Evolutionary conservation across 2,113 vertebrate species (phyloP), one percentile per base, ranked within the genome.

Genomic region (Grammomys surdaster): DNA sequence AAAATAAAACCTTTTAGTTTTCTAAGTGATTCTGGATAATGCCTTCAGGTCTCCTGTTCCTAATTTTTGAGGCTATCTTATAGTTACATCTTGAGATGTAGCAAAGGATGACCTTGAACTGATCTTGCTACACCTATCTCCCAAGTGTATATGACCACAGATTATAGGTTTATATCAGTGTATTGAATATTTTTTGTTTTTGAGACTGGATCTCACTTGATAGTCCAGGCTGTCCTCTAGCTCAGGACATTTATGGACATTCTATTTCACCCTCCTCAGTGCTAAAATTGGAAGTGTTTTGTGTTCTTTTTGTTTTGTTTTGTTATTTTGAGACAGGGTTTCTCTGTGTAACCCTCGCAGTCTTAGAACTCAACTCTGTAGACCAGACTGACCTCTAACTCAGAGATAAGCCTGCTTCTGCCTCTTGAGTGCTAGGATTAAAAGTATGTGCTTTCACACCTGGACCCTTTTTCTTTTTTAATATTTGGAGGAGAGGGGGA

Each of bases 31-130:
- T 72, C n/a, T 94, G 63, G 31, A 88, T 92, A 54, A 89, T 88
- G 26, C 31, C n/a, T 97, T 90, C 17, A 70, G 40, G 54, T 28
- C 33, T 95, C 60, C 28, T 95, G 93, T 51, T 43, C 33, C 33
- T 70, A n/a, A 33, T 14, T 77, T 40, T 82, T 82, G 54, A 81
- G 20, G 33, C 24, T 76, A 43, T 76, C 73, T 76, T 33, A 54
- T 5, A 78, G 76, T 14, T 31, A 17, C 12, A 4, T 65, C 28
- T 51, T 31, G 13, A 48, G 10, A 54, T 33, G 0, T 54, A 78
- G 14, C 54, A 36, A 81, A 81, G 33, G 54, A 58, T 22, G 48
- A 33, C 48, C 48, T 80, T 80, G 76, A 78, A 51, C 77, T 65
- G 26, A 28, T 65, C 63, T 8, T 65, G 63, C 48, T 80, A 16